Percentiles rank a stretch among this genome's conserved stretches.
Conservation (phyloP, 2,113 vertebrate genomes). For the Peromyscus californicus region DNA sequence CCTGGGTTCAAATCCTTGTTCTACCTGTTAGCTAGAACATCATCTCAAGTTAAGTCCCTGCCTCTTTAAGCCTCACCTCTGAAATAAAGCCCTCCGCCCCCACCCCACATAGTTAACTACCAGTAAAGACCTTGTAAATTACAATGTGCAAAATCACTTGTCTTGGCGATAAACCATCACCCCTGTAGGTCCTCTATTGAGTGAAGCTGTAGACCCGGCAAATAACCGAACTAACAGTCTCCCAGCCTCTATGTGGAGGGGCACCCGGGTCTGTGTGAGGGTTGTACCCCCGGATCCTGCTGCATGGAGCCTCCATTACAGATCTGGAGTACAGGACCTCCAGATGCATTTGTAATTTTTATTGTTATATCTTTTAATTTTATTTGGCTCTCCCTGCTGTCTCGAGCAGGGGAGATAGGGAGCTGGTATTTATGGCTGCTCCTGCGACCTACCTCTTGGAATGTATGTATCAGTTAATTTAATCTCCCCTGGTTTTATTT, state of each 20-base stretch:
- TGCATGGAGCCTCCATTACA: conserved; percentile 72
- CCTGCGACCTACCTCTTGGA: conserved; percentile 87
- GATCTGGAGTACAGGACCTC: conserved; percentile 68
- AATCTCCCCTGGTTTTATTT: conserved; percentile 91
- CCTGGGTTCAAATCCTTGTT: not conserved
- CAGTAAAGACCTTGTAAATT: not conserved
- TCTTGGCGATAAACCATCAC: not conserved
- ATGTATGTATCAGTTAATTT: conserved; percentile 93
- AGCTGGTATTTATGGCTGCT: conserved; percentile 90
- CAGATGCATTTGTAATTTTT: conserved; percentile 92
- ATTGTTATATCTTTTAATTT: conserved; percentile 94
- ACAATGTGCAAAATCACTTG: not conserved
- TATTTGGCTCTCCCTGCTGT: conserved; percentile 90
- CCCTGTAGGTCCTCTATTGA: not conserved
- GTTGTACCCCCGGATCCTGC: not conserved
- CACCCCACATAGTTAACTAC: not conserved
- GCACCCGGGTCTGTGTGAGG: not conserved
- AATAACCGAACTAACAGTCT: not conserved
- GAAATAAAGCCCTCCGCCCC: conserved; percentile 3
- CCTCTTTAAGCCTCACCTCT: conserved; percentile 13
- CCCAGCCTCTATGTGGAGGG: not conserved
- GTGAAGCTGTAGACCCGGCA: not conserved
- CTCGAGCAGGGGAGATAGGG: conserved; percentile 87
- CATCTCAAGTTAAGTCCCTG: not conserved
- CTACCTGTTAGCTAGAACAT: not conserved